Percentiles rank a stretch among this genome's conserved stretches.
These are phyloP conservation scores for Fregata magnificens DNA, from an alignment of 2,113 vertebrate species.

Conservation along the genomic window DNA sequence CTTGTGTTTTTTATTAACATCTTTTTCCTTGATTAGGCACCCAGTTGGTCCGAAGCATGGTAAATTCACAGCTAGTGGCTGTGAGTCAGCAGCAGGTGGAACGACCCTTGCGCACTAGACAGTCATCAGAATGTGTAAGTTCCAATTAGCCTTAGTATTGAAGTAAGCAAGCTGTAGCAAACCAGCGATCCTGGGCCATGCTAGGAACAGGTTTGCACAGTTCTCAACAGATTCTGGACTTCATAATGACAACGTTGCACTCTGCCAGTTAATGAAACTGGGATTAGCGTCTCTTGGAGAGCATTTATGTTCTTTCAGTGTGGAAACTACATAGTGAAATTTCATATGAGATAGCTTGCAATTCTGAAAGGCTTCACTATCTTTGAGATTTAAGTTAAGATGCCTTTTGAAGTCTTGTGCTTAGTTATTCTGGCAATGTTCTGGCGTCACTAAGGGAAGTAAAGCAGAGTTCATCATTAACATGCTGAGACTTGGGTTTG, in stretches of 20 bases:
- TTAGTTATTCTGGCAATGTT: background rate
- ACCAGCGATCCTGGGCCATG: background rate
- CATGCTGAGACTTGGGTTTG: background rate
- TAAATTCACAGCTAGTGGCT: slow-evolving; percentile 87
- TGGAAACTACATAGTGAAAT: background rate
- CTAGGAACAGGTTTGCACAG: background rate
- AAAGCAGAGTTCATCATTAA: background rate
- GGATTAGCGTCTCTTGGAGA: background rate
- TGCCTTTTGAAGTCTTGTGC: background rate
- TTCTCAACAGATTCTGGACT: background rate
- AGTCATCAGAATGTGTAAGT: slow-evolving; percentile 96
- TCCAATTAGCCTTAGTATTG: background rate
- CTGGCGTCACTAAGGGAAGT: background rate
- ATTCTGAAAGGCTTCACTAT: background rate
- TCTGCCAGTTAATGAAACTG: background rate
- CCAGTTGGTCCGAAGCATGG: slow-evolving; percentile 84
- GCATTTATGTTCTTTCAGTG: background rate
- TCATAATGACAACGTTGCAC: background rate
- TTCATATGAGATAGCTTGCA: background rate
- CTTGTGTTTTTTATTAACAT: background rate
- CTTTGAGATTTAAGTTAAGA: background rate
- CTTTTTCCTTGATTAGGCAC: slow-evolving; percentile 74
- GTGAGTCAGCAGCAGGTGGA: slow-evolving; percentile 80
- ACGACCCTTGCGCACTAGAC: slow-evolving; percentile 81
- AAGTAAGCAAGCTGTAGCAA: background rate